phyloP scores from a whole-genome alignment of 2,113 vertebrate species.

The Oostethus manadensis region DNA sequence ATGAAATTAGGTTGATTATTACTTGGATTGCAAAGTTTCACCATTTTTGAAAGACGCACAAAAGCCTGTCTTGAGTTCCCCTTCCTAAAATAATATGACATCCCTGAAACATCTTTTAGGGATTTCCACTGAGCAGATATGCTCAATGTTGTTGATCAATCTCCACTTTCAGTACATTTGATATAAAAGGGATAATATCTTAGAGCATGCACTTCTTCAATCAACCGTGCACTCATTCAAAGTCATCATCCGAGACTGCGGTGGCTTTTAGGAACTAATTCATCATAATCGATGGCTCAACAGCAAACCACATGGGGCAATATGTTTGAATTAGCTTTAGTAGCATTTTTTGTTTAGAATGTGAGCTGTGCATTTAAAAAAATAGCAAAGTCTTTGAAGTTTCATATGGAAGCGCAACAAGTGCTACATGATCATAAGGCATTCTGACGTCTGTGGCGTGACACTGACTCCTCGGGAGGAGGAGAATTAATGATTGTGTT shows the following conservation, averaged over 20 bases:
- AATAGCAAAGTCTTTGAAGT: constrained; percentile 55
- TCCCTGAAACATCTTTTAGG: constrained; percentile 35
- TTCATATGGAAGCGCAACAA: constrained; percentile 64
- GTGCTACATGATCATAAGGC: constrained; percentile 69
- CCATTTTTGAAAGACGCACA: constrained; percentile 58
- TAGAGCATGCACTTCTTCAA: constrained; percentile 8
- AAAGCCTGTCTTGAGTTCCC: constrained; percentile 25
- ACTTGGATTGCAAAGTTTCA: constrained; percentile 62
- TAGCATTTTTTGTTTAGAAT: constrained; percentile 62
- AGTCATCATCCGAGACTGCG: constrained; percentile 20
- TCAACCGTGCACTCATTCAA: constrained; percentile 25
- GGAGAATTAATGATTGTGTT: constrained; percentile 67
- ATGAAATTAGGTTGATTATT: constrained; percentile 63
- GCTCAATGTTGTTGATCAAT: constrained; percentile 15
- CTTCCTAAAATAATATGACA: constrained; percentile 42
- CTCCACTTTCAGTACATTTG: constrained; percentile 7
- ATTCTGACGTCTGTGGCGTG: constrained; percentile 69
- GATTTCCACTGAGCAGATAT: constrained; percentile 17
- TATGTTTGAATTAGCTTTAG: constrained; percentile 59
- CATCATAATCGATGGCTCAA: constrained; percentile 52
- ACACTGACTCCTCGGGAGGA: constrained; percentile 68
- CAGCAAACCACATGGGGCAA: constrained; percentile 47
- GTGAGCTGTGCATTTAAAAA: constrained; percentile 62
- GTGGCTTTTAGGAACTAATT: constrained; percentile 51
- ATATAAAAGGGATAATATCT: constrained; percentile 3